A percentile compares a stretch with the other conserved stretches of the same genome.
Conservation (phyloP, 2,113 vertebrate genomes). For the Oriolus oriolus region DNA sequence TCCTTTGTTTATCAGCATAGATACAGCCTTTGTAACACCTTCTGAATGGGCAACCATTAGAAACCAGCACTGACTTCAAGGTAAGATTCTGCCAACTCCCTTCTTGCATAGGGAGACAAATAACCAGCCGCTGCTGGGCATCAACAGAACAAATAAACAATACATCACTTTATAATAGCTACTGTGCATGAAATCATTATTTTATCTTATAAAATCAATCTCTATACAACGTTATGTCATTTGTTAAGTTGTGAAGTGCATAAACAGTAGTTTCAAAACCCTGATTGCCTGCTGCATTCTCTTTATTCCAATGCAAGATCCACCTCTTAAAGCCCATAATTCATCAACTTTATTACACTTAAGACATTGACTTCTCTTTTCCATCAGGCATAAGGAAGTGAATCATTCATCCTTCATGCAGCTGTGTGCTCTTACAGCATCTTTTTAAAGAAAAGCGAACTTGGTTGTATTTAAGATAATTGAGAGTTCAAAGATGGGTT, state of each 20-base stretch:
- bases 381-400: neutral
- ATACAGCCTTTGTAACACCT: neutral
- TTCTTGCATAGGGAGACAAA: neutral
- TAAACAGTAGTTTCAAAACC: neutral
- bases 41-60: neutral
- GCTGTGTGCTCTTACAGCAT: neutral
- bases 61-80: neutral
- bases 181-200: neutral
- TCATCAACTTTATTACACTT: slow-evolving; percentile 25
- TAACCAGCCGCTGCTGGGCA: neutral
- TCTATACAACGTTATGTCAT: neutral
- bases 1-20: neutral
- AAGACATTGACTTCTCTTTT: neutral
- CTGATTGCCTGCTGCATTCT: neutral
- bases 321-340: neutral
- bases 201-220: neutral
- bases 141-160: neutral
- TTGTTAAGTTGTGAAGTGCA: neutral
- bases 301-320: neutral
- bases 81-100: neutral
- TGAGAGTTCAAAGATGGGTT: neutral
- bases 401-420: neutral
- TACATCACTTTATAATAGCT: neutral
- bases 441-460: neutral
- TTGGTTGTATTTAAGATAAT: neutral